phyloP scores from a whole-genome alignment of 2,113 vertebrate species.

The Xiphorhynchus elegans region DNA sequence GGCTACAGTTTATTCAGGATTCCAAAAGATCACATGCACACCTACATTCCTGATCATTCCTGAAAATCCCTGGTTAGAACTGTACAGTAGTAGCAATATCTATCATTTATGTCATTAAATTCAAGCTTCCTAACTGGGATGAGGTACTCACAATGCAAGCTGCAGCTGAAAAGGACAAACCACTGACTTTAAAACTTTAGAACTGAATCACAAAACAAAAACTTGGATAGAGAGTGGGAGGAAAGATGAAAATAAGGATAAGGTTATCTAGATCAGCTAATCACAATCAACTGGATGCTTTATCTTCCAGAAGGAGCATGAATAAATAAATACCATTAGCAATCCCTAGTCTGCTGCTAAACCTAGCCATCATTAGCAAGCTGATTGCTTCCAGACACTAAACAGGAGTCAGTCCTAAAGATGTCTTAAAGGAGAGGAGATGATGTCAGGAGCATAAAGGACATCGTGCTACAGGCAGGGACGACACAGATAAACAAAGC shows the following conservation, averaged over 20 bases:
- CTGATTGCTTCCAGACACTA: slow-evolving; percentile 46
- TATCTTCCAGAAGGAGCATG: slow-evolving; percentile 39
- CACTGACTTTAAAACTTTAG: neutral
- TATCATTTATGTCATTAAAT: neutral
- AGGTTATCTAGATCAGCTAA: slow-evolving; percentile 43
- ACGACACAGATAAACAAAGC: neutral
- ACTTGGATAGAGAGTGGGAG: neutral
- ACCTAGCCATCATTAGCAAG: slow-evolving; percentile 40
- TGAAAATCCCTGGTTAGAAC: neutral
- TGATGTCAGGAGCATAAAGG: slow-evolving; percentile 18
- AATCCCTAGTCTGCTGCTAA: slow-evolving; percentile 31
- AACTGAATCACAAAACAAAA: neutral
- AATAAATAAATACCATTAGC: slow-evolving; percentile 67
- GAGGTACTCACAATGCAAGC: neutral
- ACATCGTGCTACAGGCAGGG: neutral
- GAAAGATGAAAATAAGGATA: slow-evolving; percentile 21
- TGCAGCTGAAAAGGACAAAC: neutral
- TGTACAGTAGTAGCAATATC: neutral
- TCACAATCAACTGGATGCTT: slow-evolving; percentile 56
- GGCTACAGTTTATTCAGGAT: neutral
- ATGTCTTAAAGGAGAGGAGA: slow-evolving; percentile 8
- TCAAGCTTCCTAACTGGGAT: neutral
- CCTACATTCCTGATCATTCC: neutral
- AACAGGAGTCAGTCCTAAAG: slow-evolving; percentile 3
- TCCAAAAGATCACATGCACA: neutral